phyloP scores from a whole-genome alignment of 2,888 invertebrate genomes.

The Platerodrilus igneus region DNA sequence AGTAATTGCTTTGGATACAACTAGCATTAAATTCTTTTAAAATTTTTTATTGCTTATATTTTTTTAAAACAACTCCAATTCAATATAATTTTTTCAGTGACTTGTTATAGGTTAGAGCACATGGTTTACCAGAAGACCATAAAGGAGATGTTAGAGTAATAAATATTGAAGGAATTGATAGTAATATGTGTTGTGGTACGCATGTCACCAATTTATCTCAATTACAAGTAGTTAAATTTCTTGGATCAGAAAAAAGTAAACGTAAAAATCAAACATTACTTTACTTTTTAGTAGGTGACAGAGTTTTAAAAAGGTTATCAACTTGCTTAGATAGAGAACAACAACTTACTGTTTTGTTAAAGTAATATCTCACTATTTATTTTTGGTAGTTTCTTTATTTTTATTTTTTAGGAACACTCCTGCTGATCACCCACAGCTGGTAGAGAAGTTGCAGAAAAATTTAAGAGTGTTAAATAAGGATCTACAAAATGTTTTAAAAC shows the following conservation, averaged over 20 bases:
- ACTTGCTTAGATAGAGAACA: conserved; percentile 63
- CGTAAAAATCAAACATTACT: conserved; percentile 59
- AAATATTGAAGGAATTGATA: conserved; percentile 69
- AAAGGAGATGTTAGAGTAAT: conserved; percentile 72
- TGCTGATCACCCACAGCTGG: conserved; percentile 62
- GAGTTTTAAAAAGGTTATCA: conserved; percentile 61
- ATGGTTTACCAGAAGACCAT: conserved; percentile 77
- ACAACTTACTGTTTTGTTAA: conserved; percentile 62
- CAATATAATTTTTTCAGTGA: conserved; percentile 11
- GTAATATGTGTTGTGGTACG: conserved; percentile 85
- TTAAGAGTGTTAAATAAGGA: conserved; percentile 61
- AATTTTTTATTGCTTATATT: too few species aligned
- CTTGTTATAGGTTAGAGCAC: conserved; percentile 55
- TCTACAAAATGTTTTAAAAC: conserved; percentile 60
- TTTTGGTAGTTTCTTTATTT: conserved; percentile 1
- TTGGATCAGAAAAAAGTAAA: conserved; percentile 69
- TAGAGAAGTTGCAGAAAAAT: conserved; percentile 70
- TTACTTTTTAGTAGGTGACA: conserved; percentile 68
- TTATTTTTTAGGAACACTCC: conserved; percentile 61
- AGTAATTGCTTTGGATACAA: too few species aligned
- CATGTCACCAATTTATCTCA: conserved; percentile 74
- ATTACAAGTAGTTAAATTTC: conserved; percentile 62
- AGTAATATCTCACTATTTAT: conserved; percentile 52
- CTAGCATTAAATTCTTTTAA: too few species aligned
- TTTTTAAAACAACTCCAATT: too few species aligned